Conservation (phyloP, 2,888 invertebrate genomes). For the Oithona nana region DNA sequence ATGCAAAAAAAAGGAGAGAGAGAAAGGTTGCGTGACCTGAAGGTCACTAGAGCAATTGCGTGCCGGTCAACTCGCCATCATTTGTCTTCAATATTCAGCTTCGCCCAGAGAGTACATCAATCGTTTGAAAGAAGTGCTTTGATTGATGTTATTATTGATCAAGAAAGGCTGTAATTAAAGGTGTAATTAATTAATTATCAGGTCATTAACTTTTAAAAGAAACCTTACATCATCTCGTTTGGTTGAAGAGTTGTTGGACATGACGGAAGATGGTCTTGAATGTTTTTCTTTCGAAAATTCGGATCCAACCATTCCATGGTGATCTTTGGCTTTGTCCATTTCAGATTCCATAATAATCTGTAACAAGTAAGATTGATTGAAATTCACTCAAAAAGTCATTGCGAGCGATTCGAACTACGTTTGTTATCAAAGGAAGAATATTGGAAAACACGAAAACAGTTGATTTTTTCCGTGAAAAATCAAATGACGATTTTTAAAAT, state of each 20-base stretch:
- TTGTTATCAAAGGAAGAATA: too few species aligned
- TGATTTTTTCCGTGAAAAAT: too few species aligned
- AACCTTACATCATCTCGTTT: neutral
- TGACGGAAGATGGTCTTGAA: neutral
- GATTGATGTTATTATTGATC: neutral
- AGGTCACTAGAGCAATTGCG: too few species aligned
- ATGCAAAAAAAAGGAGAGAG: too few species aligned
- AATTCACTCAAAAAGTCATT: neutral
- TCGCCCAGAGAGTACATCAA: slow-evolving; percentile 16
- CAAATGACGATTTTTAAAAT: too few species aligned
- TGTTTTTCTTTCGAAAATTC: neutral
- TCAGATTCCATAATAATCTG: slow-evolving; percentile 4
- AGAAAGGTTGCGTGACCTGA: too few species aligned
- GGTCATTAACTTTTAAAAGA: neutral
- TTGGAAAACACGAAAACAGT: too few species aligned
- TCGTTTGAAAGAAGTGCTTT: slow-evolving; percentile 6
- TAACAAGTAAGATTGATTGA: neutral
- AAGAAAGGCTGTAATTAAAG: neutral
- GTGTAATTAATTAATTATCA: neutral
- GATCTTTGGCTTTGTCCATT: neutral
- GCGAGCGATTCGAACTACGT: neutral
- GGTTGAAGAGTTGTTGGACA: neutral
- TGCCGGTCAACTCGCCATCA: too few species aligned
- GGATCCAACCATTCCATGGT: neutral
- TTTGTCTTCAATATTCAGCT: neutral